Evolutionary conservation across 2,797 vertebrate genomes (phyloP), one percentile per base, ranked within the genome.

Genomic region (Dryobates pubescens): DNA sequence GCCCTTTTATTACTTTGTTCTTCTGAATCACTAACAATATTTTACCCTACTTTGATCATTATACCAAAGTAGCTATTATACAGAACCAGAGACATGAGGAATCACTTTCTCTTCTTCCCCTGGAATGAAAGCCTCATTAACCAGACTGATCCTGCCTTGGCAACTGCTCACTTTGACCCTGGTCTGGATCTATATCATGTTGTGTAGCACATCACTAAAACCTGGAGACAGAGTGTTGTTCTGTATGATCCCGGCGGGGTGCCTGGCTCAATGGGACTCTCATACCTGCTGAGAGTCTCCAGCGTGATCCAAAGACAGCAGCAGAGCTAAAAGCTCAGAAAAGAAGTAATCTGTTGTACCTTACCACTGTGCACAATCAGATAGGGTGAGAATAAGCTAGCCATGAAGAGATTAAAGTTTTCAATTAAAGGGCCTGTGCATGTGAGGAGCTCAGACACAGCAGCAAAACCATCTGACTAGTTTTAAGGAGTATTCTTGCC

Each of bases 111-210:
- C 77, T 90, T 89, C 57, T 92, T 95, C 90, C 86, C 56, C 89
- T 91, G 70, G 74, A 94, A 94, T 89, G 53, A 91, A 93, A 93
- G 70, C 71, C 67, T 92, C 82, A 95, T 96, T 96, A 94, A 83
- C 49, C 84, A 86, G 59, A 78, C 27, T 93, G 88, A 88, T 82
- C 92, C 74, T 91, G 47, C 80, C 71, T 83, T 78, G 61, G 41
- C 22, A 92, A 89, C 61, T 38, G 34, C 61, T 73, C 16, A 6
- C 89, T 94, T 94, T 95, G 89, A 91, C 71, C 82, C 53, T 64
- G 57, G 80, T 77, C 47, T 92, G 82, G 69, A 91, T 81, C 90
- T 75, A 57, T 7, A 41, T 59, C 56, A 36, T 59, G 22, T 17
- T 72, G 24, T 12, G 9, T 36, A 89, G 70, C 62, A 69, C 51